Conservation (phyloP, 30 jellyfish, hydroid and myxozoan species). For the Turritopsis dohrnii region DNA sequence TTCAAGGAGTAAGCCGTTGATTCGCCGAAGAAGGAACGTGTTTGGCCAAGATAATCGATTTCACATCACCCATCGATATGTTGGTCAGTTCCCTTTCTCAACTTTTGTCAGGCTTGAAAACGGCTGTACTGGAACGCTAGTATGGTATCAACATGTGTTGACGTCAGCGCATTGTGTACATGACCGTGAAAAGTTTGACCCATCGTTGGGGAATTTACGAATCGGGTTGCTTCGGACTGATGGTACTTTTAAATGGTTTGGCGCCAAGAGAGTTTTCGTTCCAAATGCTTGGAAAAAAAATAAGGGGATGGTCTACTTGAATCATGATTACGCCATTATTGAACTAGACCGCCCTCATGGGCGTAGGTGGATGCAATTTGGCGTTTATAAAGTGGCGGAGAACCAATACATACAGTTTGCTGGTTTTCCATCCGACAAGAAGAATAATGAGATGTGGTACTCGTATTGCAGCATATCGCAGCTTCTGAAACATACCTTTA, state of each 20-base stretch:
- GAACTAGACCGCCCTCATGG: slow-evolving; percentile 67
- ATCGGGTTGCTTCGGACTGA: slow-evolving; percentile 59
- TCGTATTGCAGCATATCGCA: slow-evolving; percentile 52
- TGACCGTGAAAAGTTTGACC: slow-evolving; percentile 47
- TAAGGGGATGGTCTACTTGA: slow-evolving; percentile 33
- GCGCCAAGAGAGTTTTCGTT: slow-evolving; percentile 50
- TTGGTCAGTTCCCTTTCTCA: slow-evolving; percentile 60
- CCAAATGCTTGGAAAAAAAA: slow-evolving; percentile 69
- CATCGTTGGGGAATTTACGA: slow-evolving; percentile 50
- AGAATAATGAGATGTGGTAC: slow-evolving; percentile 75
- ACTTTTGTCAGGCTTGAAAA: slow-evolving; percentile 56
- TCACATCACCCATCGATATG: slow-evolving; percentile 18
- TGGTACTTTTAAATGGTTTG: slow-evolving; percentile 74
- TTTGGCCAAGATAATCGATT: slow-evolving; percentile 71
- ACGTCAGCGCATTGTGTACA: slow-evolving; percentile 93
- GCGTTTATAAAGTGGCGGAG: slow-evolving; percentile 33
- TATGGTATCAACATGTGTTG: slow-evolving; percentile 82
- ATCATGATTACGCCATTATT: slow-evolving; percentile 82
- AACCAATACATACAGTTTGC: slow-evolving; percentile 59
- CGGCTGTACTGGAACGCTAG: slow-evolving; percentile 90
- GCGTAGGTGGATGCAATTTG: slow-evolving; percentile 58
- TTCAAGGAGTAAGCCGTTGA: background rate
- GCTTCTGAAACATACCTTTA: slow-evolving; percentile 43
- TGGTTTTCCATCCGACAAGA: slow-evolving; percentile 89
- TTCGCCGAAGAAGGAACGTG: slow-evolving; percentile 42